These are phyloP conservation scores for Sebastes vulpes DNA, from an alignment of 2,797 vertebrate species.

Conservation along the genomic window DNA sequence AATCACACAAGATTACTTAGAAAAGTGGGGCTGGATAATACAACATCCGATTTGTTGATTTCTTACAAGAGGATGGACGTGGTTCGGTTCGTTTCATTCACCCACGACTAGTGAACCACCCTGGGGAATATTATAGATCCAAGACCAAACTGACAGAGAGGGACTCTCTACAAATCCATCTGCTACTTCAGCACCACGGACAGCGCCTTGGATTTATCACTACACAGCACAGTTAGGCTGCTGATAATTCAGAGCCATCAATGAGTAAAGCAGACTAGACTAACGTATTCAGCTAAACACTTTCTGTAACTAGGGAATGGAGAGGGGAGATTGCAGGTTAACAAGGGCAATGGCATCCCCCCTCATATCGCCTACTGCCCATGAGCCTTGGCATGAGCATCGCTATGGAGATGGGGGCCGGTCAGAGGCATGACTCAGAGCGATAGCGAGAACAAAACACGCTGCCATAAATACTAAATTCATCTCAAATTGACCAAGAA, in stretches of 20 bases:
- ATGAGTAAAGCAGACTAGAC: neutral
- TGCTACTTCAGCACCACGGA: neutral
- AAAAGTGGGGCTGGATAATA: no score
- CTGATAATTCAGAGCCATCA: neutral
- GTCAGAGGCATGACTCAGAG: neutral
- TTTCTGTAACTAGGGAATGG: neutral
- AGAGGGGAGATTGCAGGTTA: neutral
- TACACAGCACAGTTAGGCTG: neutral
- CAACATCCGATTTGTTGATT: neutral
- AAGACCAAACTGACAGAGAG: neutral
- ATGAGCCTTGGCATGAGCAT: neutral
- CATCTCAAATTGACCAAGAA: neutral
- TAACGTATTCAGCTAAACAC: neutral
- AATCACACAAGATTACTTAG: neutral
- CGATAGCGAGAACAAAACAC: neutral
- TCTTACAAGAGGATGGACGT: neutral
- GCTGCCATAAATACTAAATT: neutral
- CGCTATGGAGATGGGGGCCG: neutral
- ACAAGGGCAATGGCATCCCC: neutral
- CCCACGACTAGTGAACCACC: neutral
- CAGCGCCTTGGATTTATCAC: neutral
- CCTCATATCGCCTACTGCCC: neutral
- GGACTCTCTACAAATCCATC: neutral
- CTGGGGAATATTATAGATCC: neutral
- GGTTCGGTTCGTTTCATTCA: neutral